A percentile compares a stretch with the other conserved stretches of the same genome.
Evolutionary conservation across 2,113 vertebrate genomes (phyloP).

Genomic region (Protomyctophum bolini): DNA sequence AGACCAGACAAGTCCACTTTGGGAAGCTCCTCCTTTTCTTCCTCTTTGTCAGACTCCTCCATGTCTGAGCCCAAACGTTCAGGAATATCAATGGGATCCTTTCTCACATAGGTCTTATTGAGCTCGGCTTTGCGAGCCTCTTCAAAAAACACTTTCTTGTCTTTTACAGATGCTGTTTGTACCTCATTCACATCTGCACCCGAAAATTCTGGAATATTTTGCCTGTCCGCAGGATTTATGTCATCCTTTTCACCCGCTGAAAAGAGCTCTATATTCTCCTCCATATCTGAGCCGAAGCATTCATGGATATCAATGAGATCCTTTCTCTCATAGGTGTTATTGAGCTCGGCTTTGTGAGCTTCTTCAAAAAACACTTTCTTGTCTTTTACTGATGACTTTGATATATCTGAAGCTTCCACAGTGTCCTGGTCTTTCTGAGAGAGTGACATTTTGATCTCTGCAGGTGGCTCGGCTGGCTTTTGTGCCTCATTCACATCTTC

Average conservation of each 20-base stretch:
- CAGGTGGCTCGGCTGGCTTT: too few relatives aligned
- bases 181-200: constrained; percentile 29
- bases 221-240: constrained; percentile 8
- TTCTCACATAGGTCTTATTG: constrained; percentile 70
- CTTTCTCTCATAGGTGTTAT: constrained; percentile 68
- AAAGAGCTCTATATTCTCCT: constrained; percentile 42
- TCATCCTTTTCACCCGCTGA: background rate
- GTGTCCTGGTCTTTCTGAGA: background rate
- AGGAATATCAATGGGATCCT: constrained; percentile 70
- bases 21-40: constrained; percentile 69
- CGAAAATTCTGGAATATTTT: constrained; percentile 17
- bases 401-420: background rate
- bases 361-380: constrained; percentile 26
- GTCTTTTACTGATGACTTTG: constrained; percentile 2
- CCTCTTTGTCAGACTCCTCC: constrained; percentile 66
- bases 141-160: constrained; percentile 76
- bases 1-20: constrained; percentile 60
- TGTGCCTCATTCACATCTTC: too few relatives aligned
- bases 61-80: constrained; percentile 63
- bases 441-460: background rate
- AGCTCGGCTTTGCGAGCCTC: constrained; percentile 74
- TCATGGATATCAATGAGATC: constrained; percentile 70
- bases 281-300: constrained; percentile 62
- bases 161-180: constrained; percentile 65
- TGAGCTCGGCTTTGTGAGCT: constrained; percentile 68